Conservation (phyloP, 2,113 vertebrate species). For the Ardeotis arabs region DNA sequence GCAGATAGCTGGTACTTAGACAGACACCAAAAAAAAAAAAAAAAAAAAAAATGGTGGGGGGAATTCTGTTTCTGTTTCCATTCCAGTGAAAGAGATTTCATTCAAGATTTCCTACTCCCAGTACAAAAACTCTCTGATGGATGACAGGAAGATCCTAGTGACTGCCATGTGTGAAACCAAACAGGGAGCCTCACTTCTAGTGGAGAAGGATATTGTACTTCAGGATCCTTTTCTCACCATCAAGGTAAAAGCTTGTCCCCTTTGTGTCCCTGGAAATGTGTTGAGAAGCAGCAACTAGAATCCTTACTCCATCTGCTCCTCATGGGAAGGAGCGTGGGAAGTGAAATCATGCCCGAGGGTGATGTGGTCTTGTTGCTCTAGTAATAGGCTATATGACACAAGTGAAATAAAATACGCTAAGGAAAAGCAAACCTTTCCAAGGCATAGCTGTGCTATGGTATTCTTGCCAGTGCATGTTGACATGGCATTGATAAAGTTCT, state of each 20-base stretch:
- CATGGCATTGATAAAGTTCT: neutral
- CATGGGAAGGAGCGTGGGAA: neutral
- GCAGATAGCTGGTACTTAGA: neutral
- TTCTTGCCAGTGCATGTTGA: neutral
- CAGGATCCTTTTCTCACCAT: constrained; percentile 44
- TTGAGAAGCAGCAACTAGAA: neutral
- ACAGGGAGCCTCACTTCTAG: neutral
- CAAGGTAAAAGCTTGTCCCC: constrained; percentile 26
- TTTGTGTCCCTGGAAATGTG: neutral
- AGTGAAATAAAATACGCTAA: neutral
- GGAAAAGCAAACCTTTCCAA: neutral
- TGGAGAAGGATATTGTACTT: constrained; percentile 55
- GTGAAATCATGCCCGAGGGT: neutral
- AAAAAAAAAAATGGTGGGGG: neutral
- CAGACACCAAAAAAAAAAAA: too few relatives aligned
- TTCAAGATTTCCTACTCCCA: constrained; percentile 64
- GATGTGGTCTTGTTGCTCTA: neutral
- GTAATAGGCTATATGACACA: neutral
- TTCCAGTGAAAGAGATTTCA: constrained; percentile 63
- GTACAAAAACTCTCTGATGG: constrained; percentile 63
- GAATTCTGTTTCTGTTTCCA: neutral
- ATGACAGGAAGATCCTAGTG: constrained; percentile 72
- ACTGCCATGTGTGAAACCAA: constrained; percentile 56
- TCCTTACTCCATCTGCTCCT: neutral
- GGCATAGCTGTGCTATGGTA: neutral